Evolutionary conservation across 2,113 vertebrate genomes (phyloP), one percentile per base, ranked within the genome.

Genomic region (Tricholaema leucomelas): DNA sequence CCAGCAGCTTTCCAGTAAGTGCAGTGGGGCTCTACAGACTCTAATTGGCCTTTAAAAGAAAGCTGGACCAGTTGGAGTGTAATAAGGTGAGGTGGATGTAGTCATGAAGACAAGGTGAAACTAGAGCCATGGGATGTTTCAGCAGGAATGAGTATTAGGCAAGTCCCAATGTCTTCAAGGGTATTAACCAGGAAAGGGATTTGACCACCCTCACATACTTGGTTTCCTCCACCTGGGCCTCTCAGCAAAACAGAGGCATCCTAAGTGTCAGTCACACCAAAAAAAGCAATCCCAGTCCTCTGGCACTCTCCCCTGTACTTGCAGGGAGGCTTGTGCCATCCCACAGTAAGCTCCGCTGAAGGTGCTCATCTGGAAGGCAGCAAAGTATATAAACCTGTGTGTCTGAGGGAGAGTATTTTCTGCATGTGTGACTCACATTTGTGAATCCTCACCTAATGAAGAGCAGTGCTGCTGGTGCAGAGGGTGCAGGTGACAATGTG

Each of bases 371-470:
- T 44, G 31, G 21, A 76, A 42, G 21, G 9, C 3, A 50, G 17
- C n/a, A n/a, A 33, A 46, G 28, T n/a, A 36, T 85, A 19, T 73
- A 6, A 33, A 58, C 56, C 36, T 25, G 7, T 9, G 14, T 63
- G 5, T 44, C 75, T 66, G 8, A 13, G 12, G 19, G 1, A 72
- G 31, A 38, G n/a, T 27, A 5, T 38, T 79, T 54, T 69, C n/a
- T 69, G 12, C 17, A 6, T 3, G 28, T 12, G 5, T 35, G 12
- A 10, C 18, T 76, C 4, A 4, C 10, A 15, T 2, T 1, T 1
- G 0, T 3, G 14, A 40, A 24, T 38, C 7, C 15, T 59, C 31
- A 73, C 12, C 8, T 42, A 67, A 28, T 2, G 5, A 33, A 31
- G 27, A 16, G 33, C 28, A 64, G 15, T 18, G 33, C 0, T 31